Base-by-base conservation (phyloP, 2,888 invertebrate genomes). In the Gasteruption jaculator region DNA sequence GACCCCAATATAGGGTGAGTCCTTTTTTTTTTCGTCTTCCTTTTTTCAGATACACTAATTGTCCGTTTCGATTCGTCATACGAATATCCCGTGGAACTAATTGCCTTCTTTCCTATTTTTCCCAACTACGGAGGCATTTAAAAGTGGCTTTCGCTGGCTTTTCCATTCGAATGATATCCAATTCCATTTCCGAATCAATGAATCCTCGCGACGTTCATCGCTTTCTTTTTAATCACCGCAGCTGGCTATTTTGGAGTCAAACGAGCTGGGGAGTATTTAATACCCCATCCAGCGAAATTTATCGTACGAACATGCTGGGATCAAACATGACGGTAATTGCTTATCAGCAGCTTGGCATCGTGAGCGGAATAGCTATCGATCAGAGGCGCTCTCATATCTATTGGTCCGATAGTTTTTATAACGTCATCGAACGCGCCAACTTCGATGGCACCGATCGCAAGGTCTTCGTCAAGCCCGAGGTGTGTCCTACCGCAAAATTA, bases 331-430 rank as follows among this genome's bases (percentile, higher is more conserved):
- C 56, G 15, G 45, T 53, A 1, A 68, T 82, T 14, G 66, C 77
- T 3, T 50, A 60, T 3, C 58, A 63, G 2, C 60, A 73, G 36
- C 54, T 76, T 19, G 62, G 67, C 3, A 73, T 78, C 71, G 76
- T 82, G 0, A 77, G 74, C 54, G 80, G 80, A 12, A 58, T 83
- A 7, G 72, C 79, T 1, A 63, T 82, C 16, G 83, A 83, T 65
- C 69, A 75, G 38, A 65, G 73, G 7, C 71, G 76, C 57, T 73
- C 78, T 51, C 66, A 77, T 15, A 66, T 95, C 4, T 96, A 89
- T 62, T 90, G 86, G 73, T 79, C 82, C 0, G 90, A 92, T 65
- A 77, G 78, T 41, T 75, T 77, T 49, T 58, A 71, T 3, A 74
- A 76, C 31, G 68, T 72, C 1, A 73, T 84, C 18, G 75, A 77